A percentile compares a stretch with the other conserved stretches of the same genome.
Conservation (phyloP, 2,113 vertebrate genomes). For the Sphyrna mokarran region DNA sequence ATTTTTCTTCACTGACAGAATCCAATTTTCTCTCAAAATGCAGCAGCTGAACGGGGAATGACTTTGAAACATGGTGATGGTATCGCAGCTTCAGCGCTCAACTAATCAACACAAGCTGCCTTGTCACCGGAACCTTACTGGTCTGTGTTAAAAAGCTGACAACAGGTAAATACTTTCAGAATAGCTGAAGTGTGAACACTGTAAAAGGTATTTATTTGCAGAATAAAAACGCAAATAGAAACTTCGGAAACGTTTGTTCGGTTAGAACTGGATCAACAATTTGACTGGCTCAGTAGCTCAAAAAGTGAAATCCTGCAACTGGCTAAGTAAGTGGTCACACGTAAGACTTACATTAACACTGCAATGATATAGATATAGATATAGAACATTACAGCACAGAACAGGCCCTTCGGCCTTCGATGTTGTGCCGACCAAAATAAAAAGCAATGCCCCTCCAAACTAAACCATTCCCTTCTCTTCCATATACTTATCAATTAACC, state of each 20-base stretch:
- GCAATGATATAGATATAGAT: no score
- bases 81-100: background rate
- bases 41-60: background rate
- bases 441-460: no score
- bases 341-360: no score
- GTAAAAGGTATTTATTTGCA: background rate
- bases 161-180: background rate
- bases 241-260: background rate
- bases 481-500: no score
- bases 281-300: background rate
- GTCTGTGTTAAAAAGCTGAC: background rate
- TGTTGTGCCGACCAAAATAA: no score
- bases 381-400: no score
- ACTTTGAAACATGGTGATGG: background rate
- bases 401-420: no score
- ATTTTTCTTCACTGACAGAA: background rate
- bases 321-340: no score
- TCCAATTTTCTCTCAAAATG: slow-evolving; percentile 1
- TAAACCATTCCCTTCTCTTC: no score
- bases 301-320: background rate
- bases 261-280: background rate
- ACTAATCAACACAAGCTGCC: background rate
- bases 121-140: background rate
- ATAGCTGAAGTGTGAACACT: background rate
- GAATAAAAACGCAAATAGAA: background rate